Evolutionary conservation across 2,113 vertebrate genomes (phyloP), one percentile per base, ranked within the genome.

Genomic region (Rhinolophus sinicus): DNA sequence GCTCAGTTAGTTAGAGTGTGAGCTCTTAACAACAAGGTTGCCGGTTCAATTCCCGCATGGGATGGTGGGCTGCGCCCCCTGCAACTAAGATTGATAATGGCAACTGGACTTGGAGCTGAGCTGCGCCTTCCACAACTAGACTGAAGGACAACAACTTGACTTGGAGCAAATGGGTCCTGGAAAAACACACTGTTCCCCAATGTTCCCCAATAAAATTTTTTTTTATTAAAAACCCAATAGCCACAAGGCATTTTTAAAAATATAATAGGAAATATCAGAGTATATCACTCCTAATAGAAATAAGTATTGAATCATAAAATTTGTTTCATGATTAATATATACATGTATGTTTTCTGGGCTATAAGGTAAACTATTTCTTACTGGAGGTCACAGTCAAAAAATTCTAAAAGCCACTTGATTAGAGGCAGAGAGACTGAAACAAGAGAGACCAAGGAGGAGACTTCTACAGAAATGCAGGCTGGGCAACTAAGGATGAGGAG

Each of bases 331-430:
- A 88, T 44, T 78, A 72, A 92, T 62, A 78, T 30, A 58, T 15
- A 72, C 38, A 87, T 65, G 1, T 85, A 8, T 82, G 47, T 89
- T 96, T 95, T 91, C 65, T 92, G 47, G 38, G 84, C 88, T 47
- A 80, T 64, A 88, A 33, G 76, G 35, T 93, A 93, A 93, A 75
- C 22, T 90, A 90, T 88, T 84, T 95, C 30, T 77, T 88, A 62
- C 26, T 64, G 6, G 30, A 35, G 26, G 54, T 90, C 44, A 44
- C 8, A 73, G 8, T 80, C 38, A 73, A 96, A 90, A 96, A 65
- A n/a, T 88, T 80, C 54, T 90, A 40, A 93, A 87, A 33, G 13
- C 35, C 47, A 90, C 6, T 96, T 15, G 24, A 76, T 91, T 84
- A 90, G 24, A 92, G 54, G 44, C 38, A 93, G 18, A 93, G 18